Conservation (phyloP, 2,113 vertebrate genomes). For the Thunnus maccoyii region DNA sequence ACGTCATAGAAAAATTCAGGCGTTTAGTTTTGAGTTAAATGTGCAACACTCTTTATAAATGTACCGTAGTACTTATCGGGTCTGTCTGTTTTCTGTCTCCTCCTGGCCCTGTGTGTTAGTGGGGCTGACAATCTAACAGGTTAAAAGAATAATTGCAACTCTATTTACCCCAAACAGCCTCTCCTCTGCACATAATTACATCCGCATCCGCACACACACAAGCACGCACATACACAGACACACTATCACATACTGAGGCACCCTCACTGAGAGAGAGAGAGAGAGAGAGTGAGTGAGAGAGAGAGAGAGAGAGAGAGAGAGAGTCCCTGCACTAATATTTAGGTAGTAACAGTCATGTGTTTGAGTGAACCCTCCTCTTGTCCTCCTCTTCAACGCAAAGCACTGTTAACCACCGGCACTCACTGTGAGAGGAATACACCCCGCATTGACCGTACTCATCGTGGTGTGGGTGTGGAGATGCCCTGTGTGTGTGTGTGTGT, state of each 20-base stretch:
- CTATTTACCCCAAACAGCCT: conserved; percentile 83
- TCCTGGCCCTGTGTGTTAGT: conserved; percentile 68
- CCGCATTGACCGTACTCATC: conserved; percentile 87
- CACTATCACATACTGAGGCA: conserved; percentile 55
- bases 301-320: conserved; percentile 49
- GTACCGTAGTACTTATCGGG: conserved; percentile 45
- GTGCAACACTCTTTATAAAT: conserved; percentile 53
- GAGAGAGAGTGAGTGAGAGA: conserved; percentile 27
- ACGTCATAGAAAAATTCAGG: conserved; percentile 27
- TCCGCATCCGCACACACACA: conserved; percentile 62
- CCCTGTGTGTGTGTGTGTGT: conserved; percentile 38
- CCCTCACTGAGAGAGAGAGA: conserved; percentile 40
- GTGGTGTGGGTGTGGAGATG: conserved; percentile 47
- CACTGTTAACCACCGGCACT: conserved; percentile 92
- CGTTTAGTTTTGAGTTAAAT: conserved; percentile 46
- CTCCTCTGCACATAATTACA: conserved; percentile 79
- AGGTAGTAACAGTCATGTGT: conserved; percentile 85
- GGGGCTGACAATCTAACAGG: conserved; percentile 79
- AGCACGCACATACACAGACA: conserved; percentile 42
- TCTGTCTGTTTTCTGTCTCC: conserved; percentile 61
- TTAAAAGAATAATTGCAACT: conserved; percentile 85
- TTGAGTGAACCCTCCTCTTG: conserved; percentile 89
- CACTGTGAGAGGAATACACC: conserved; percentile 94
- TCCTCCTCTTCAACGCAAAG: conserved; percentile 89
- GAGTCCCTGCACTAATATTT: conserved; percentile 81